Evolutionary conservation across 2,113 vertebrate genomes (phyloP).

Genomic region (Triplophysa rosa): DNA sequence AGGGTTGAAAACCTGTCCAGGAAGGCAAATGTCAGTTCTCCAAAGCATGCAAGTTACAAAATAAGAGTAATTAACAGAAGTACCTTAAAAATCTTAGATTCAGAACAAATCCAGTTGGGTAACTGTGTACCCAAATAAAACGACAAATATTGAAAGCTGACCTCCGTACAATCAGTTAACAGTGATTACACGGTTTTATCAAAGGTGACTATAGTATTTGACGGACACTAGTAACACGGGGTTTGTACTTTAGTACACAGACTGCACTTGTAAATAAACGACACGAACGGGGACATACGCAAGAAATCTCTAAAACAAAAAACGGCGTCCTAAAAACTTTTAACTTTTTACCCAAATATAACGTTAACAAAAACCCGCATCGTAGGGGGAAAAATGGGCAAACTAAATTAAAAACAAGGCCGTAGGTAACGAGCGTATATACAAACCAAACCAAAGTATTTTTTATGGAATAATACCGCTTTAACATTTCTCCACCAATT

Average conservation of each 20-base stretch:
- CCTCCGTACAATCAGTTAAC: background rate
- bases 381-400: background rate
- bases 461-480: background rate
- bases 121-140: too few relatives aligned
- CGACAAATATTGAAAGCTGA: too few relatives aligned
- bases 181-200: background rate
- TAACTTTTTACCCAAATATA: background rate
- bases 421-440: background rate
- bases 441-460: background rate
- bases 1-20: background rate
- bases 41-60: too few relatives aligned
- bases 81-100: too few relatives aligned
- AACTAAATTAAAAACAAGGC: conserved; percentile 4
- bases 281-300: background rate
- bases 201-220: background rate
- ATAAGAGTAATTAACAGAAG: too few relatives aligned
- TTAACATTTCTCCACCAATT: background rate
- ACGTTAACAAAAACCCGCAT: background rate
- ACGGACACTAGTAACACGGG: background rate
- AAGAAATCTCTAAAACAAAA: background rate
- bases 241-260: background rate
- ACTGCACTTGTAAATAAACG: conserved; percentile 12
- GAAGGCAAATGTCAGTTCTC: background rate
- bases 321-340: background rate
- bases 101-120: too few relatives aligned